A percentile compares a stretch with the other conserved stretches of the same genome.
Evolutionary conservation across 2,113 vertebrate species (phyloP).

Genomic region (Percina caprodes): DNA sequence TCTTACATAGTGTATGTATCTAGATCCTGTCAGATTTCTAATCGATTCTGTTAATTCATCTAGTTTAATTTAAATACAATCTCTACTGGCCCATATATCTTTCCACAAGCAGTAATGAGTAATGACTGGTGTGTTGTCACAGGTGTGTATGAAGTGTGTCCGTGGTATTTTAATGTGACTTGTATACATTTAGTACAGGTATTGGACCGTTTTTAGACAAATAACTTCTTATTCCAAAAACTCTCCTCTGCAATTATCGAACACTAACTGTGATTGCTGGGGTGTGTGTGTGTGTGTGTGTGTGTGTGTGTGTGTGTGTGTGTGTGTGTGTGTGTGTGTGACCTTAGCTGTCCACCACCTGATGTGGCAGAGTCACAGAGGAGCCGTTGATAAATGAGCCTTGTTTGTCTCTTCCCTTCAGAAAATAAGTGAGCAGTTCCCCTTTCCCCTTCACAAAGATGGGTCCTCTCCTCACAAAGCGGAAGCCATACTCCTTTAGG

Average conservation of each 20-base stretch:
- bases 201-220: neutral
- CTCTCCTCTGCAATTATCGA: constrained; percentile 18
- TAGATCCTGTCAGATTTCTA: neutral
- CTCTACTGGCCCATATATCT: constrained; percentile 10
- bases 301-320: neutral
- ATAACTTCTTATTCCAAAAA: neutral
- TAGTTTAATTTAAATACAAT: constrained; percentile 21
- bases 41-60: neutral
- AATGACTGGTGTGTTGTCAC: constrained; percentile 14
- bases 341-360: constrained; percentile 94
- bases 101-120: constrained; percentile 18
- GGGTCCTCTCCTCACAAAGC: constrained; percentile 92
- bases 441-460: constrained; percentile 97
- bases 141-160: constrained; percentile 8
- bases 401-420: constrained; percentile 94
- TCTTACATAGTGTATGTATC: neutral
- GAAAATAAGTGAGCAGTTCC: constrained; percentile 94
- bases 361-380: constrained; percentile 92
- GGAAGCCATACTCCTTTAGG: constrained; percentile 93
- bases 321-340: constrained; percentile 8
- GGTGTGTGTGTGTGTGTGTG: constrained; percentile 15
- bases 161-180: neutral
- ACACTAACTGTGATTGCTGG: constrained; percentile 10
- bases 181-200: constrained; percentile 26
- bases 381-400: constrained; percentile 90